Conservation (phyloP, 2,888 invertebrate species). For the Timema cristinae region DNA sequence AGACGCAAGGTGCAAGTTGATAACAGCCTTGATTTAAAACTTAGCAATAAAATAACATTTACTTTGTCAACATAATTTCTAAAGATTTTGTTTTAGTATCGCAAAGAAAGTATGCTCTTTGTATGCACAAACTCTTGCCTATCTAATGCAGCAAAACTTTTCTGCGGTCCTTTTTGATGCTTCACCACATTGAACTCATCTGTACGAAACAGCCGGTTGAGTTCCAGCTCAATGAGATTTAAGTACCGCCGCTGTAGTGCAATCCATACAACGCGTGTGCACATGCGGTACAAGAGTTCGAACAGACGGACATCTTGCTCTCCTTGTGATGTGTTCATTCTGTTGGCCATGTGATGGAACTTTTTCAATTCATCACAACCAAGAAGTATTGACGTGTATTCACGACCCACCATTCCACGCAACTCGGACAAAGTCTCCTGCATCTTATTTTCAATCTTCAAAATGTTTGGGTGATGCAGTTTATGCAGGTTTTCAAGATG, state of each 20-base stretch:
- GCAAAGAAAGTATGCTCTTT: too few relatives aligned
- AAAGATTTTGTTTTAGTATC: too few relatives aligned
- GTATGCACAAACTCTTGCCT: too few relatives aligned
- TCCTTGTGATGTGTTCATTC: background rate
- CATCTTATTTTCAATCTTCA: background rate
- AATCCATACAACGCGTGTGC: background rate
- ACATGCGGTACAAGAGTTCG: background rate
- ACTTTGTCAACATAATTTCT: too few relatives aligned
- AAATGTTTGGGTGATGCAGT: too few relatives aligned
- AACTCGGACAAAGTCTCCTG: background rate
- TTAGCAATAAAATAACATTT: too few relatives aligned
- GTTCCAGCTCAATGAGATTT: background rate
- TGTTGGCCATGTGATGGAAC: constrained; percentile 9
- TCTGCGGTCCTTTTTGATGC: too few relatives aligned
- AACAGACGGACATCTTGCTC: background rate
- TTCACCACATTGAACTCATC: background rate
- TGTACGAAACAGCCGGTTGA: background rate
- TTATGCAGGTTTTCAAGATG: too few relatives aligned
- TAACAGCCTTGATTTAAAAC: too few relatives aligned
- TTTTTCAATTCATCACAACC: background rate
- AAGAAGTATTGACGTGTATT: background rate
- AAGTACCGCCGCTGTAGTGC: background rate
- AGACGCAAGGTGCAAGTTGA: too few relatives aligned
- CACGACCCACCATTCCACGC: constrained; percentile 7
- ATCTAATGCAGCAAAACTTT: too few relatives aligned